Conservation (phyloP, 2,888 invertebrate species). For the Drosophila barbarae region DNA sequence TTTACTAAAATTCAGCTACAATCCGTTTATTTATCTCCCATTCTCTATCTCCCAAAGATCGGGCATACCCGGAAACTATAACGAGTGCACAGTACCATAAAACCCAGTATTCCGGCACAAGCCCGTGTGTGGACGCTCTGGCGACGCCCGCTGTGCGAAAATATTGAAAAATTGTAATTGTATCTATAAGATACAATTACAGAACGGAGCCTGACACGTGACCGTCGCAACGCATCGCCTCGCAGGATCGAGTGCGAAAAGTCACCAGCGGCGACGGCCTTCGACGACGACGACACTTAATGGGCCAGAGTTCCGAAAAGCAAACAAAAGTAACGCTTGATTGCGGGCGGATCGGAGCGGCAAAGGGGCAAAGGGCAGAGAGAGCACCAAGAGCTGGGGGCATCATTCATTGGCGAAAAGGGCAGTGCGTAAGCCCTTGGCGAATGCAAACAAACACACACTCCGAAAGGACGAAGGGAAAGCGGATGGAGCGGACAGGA, state of each 20-base stretch:
- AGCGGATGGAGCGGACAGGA: slow-evolving; percentile 20
- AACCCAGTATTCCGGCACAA: slow-evolving; percentile 9
- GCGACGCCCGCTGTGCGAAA: slow-evolving; percentile 65
- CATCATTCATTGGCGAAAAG: slow-evolving; percentile 47
- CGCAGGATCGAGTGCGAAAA: slow-evolving; percentile 62
- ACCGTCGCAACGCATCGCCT: slow-evolving; percentile 44
- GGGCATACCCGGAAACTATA: slow-evolving; percentile 13
- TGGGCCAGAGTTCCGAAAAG: slow-evolving; percentile 73
- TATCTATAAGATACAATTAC: slow-evolving; percentile 74
- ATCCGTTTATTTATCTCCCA: background rate
- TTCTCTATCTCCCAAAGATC: background rate
- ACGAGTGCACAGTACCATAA: slow-evolving; percentile 9
- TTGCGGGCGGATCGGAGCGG: slow-evolving; percentile 61
- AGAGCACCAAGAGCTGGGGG: background rate
- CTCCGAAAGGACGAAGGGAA: background rate
- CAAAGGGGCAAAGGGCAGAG: slow-evolving; percentile 12
- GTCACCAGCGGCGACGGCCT: slow-evolving; percentile 49
- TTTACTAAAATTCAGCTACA: background rate
- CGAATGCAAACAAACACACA: slow-evolving; percentile 57
- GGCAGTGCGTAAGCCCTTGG: slow-evolving; percentile 57
- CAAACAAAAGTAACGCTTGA: slow-evolving; percentile 73
- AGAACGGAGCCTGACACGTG: slow-evolving; percentile 59
- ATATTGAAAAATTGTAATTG: slow-evolving; percentile 74
- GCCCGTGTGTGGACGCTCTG: slow-evolving; percentile 14
- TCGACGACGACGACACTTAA: slow-evolving; percentile 57